phyloP scores from a whole-genome alignment of 2,113 vertebrate genomes.

The Marcusenius ussheri region DNA sequence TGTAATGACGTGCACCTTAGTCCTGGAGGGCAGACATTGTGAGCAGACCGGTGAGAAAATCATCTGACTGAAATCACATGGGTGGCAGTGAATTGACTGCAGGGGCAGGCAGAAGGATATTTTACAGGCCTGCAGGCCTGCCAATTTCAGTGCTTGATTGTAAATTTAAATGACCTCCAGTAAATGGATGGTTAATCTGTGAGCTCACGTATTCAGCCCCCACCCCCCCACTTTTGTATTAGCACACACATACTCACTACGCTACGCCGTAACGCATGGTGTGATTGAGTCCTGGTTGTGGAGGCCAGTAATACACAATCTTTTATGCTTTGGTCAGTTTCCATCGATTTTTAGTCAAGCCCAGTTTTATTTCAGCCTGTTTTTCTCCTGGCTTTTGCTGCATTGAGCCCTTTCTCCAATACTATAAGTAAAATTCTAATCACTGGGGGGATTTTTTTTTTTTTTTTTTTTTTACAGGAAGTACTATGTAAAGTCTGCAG shows the following conservation, averaged over 20 bases:
- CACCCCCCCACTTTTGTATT: too few species aligned
- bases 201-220: background rate
- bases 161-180: background rate
- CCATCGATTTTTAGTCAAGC: background rate
- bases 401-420: background rate
- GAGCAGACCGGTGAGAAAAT: background rate
- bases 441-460: background rate
- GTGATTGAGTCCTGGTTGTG: background rate
- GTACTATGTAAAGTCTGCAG: background rate
- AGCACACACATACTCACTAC: background rate
- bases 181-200: background rate
- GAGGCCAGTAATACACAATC: background rate
- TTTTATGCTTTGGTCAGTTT: background rate
- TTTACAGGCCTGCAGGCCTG: background rate
- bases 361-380: background rate
- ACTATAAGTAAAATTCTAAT: background rate
- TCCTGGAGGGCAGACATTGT: background rate
- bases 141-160: background rate
- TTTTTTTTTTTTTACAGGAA: background rate
- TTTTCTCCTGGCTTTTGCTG: background rate
- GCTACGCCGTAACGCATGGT: background rate
- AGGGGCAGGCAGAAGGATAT: background rate
- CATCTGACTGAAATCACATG: background rate
- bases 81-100: background rate
- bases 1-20: background rate